Evolutionary conservation across 2,797 vertebrate genomes (phyloP), one percentile per base, ranked within the genome.

Genomic region (Gadopsis bispinosus): DNA sequence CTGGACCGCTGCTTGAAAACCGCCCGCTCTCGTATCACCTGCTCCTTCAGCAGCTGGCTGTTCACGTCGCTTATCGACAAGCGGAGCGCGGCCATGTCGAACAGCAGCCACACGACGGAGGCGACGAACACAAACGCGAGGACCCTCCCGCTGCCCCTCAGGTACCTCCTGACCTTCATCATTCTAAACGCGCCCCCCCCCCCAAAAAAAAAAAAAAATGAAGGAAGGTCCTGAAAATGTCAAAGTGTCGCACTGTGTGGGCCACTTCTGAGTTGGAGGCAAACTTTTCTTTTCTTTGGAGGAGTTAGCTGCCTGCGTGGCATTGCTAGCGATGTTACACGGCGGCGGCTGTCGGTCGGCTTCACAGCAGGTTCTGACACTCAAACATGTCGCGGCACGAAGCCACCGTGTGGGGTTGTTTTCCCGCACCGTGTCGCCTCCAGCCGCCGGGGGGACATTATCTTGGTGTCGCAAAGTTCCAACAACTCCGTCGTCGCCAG

Each of bases 1-100:
- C 59, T 77, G 63, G 73, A 10, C 68, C 77, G 83, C 59, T 85
- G 84, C 19, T 37, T 87, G 4, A 39, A 64, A 7, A 88, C 5
- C 63, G 84, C 84, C 66, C 85, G 89, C 2, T 95, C 95, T 74
- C 88, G 86, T 0, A 93, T 54, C 58, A 94, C 67, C 0, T 90
- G 50, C 63, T 96, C 95, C 78, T 93, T 95, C 69, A 95, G 78
- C 55, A 94, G 72, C 61, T 89, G 91, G 9, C 91, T 89, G 90
- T 95, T 95, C 60, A 85, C 90, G 19, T 98, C 97, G 80, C 89
- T 95, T 63, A 97, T 93, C 9, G 97, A 98, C 7, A 98, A 45
- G 68, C 95, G 95, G 5, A 99, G 96, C 7, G 97, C 97, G 83
- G 96, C 97, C 95, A 99, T 98, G 92, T 99, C 97, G 86, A 99